Evolutionary conservation across 92 coral and sea anemone genomes (phyloP).

Genomic region (Porites rus): DNA sequence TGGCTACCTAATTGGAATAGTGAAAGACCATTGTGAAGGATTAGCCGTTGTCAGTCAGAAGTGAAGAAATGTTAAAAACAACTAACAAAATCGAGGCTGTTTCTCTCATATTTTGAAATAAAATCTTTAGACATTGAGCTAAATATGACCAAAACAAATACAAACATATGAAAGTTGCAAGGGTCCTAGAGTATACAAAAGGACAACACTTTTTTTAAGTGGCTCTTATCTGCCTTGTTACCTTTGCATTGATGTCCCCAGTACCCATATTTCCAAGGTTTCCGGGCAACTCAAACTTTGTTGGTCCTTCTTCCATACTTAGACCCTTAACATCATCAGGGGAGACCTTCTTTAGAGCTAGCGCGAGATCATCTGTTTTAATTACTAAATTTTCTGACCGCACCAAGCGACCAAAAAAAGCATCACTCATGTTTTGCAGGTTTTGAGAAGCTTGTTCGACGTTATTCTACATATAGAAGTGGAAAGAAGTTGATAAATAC

Average conservation of each 20-base stretch:
- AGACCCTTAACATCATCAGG: conserved; percentile 30
- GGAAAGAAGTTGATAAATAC: too few species aligned
- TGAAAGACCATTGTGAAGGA: too few species aligned
- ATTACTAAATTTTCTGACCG: conserved; percentile 1
- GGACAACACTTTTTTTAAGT: background rate
- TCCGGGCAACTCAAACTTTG: conserved; percentile 19
- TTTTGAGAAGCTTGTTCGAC: conserved; percentile 13
- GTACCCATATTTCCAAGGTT: conserved; percentile 12
- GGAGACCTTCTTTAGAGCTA: conserved; percentile 33
- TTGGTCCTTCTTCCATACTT: conserved; percentile 21
- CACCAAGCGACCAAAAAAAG: conserved; percentile 36
- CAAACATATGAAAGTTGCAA: too few species aligned
- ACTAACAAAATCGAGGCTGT: too few species aligned
- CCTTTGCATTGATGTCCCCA: conserved; percentile 30
- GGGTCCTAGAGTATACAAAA: too few species aligned
- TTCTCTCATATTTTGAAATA: too few species aligned
- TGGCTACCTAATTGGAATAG: too few species aligned
- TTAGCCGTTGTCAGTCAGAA: too few species aligned
- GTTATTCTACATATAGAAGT: background rate
- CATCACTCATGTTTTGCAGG: conserved; percentile 13
- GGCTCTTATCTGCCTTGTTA: background rate
- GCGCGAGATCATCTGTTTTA: conserved; percentile 4
- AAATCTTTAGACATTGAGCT: too few species aligned
- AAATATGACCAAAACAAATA: too few species aligned
- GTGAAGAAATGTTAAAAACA: too few species aligned